Conservation (phyloP, 1,140 invertebrate genomes). For the Drosophila sproati region DNA sequence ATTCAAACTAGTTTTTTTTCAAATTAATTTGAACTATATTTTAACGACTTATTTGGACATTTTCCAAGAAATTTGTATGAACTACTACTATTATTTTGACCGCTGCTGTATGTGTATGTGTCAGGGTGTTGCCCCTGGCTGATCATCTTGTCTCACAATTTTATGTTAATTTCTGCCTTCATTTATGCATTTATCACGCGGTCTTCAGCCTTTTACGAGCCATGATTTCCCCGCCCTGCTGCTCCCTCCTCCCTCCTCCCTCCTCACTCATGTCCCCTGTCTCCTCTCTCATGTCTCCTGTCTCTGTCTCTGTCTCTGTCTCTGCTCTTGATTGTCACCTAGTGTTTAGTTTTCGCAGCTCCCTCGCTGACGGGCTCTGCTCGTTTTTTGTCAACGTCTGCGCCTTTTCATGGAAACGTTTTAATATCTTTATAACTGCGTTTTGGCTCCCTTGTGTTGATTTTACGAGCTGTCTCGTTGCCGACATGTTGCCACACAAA, state of each 20-base stretch:
- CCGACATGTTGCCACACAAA: conserved; percentile 49
- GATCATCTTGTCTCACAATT: conserved; percentile 55
- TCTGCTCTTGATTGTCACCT: conserved; percentile 63
- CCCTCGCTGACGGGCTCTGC: background rate
- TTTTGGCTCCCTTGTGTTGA: conserved; percentile 47
- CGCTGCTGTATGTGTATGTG: too few relatives aligned
- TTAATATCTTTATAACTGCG: conserved; percentile 72
- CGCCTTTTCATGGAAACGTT: conserved; percentile 51
- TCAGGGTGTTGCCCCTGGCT: conserved; percentile 47
- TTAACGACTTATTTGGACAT: too few relatives aligned
- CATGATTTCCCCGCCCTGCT: conserved; percentile 29
- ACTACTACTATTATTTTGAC: background rate
- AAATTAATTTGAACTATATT: too few relatives aligned
- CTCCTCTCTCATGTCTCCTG: too few relatives aligned
- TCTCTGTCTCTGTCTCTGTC: conserved; percentile 7
- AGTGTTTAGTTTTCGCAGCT: conserved; percentile 47
- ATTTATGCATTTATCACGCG: conserved; percentile 63
- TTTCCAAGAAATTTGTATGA: too few relatives aligned
- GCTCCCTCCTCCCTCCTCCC: conserved; percentile 14
- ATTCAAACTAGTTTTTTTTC: too few relatives aligned
- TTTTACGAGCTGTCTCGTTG: conserved; percentile 53
- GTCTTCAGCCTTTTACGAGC: conserved; percentile 70
- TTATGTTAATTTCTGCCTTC: conserved; percentile 71
- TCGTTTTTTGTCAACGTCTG: conserved; percentile 19
- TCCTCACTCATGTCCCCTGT: background rate